Base-by-base conservation (phyloP, 2,888 invertebrate genomes). In the Rugalucina vietnamica region DNA sequence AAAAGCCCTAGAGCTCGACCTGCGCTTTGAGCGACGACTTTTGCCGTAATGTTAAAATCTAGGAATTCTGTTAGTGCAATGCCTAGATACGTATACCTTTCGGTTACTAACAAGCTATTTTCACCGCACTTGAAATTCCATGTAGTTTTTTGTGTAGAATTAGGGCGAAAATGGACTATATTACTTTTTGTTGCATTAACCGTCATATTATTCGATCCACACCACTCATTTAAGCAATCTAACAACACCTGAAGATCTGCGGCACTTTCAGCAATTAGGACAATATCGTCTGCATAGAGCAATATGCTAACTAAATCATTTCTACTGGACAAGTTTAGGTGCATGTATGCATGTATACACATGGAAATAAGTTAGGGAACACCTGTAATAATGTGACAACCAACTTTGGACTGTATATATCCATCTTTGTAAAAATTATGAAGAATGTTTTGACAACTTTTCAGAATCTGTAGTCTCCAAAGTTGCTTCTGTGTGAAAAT, bases 1-100 rank as follows among this genome's bases (percentile, higher is more conserved):
- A 79, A 27, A 21, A 79, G 60, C 29, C 82, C 79, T 8, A 82
- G 71, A 2, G 79, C 82, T 34, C 75, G 65, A 24, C 76, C 70
- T 34, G 75, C 82, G 57, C 70, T 78, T 39, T 82, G 79, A 0
- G 75, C 79, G 24, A 79, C 73, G 32, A 49, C 12, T 71, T 69
- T 82, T 4, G 70, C 75, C 10, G 74, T 65, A 32, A 43, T 3
- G 29, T 27, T 43, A 70, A 27, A 70, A 49, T 77, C 77, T 4
- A 77, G 36, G 24, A 76, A 39, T 32, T 71, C 76, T 24, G 39
- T 43, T 43, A 81, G 34, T 29, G 65, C 18, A 27, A 81, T 34
- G 24, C 80, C 80, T 18, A 75, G 80, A 36, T 80, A 80, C 2
- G 69, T 12, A 65, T 80, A 69, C n/a, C 14, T 49, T 71, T 54